These are phyloP conservation scores for Cecidostiba fungosa DNA, from an alignment of 2,888 invertebrate genomes.

Conservation along the genomic window DNA sequence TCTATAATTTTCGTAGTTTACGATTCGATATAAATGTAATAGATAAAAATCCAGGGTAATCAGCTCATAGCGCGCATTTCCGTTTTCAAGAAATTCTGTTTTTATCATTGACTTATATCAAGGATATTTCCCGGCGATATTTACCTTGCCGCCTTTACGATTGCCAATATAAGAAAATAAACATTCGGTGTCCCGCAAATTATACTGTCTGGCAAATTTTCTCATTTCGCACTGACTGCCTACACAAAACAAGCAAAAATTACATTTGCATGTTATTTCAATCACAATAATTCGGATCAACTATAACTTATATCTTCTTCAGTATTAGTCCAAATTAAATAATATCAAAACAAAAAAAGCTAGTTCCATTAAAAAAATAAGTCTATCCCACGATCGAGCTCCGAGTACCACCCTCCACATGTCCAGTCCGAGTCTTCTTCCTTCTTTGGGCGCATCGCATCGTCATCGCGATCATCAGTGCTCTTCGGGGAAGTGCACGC, in stretches of 20 bases:
- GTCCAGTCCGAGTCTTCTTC: conserved; percentile 28
- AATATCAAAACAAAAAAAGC: background rate
- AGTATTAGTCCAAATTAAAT: background rate
- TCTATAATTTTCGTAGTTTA: conserved; percentile 35
- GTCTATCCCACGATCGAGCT: background rate
- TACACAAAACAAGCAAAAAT: background rate
- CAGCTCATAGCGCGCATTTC: background rate
- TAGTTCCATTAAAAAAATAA: background rate
- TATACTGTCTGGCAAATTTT: background rate
- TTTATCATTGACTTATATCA: conserved; percentile 9
- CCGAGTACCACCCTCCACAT: background rate
- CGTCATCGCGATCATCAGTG: conserved; percentile 31
- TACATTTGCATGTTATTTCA: too few relatives aligned
- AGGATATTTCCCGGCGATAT: background rate
- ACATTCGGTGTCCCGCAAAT: background rate
- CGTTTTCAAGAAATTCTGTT: conserved; percentile 15
- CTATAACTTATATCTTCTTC: background rate
- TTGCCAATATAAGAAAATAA: background rate
- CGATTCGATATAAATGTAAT: conserved; percentile 11
- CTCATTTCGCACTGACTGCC: too few relatives aligned
- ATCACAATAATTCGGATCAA: too few relatives aligned
- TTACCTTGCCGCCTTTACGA: background rate
- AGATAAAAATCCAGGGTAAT: background rate
- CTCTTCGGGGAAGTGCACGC: conserved; percentile 18
- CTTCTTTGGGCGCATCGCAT: conserved; percentile 54